Conservation (phyloP, 2,113 vertebrate genomes). For the Junco hyemalis region DNA sequence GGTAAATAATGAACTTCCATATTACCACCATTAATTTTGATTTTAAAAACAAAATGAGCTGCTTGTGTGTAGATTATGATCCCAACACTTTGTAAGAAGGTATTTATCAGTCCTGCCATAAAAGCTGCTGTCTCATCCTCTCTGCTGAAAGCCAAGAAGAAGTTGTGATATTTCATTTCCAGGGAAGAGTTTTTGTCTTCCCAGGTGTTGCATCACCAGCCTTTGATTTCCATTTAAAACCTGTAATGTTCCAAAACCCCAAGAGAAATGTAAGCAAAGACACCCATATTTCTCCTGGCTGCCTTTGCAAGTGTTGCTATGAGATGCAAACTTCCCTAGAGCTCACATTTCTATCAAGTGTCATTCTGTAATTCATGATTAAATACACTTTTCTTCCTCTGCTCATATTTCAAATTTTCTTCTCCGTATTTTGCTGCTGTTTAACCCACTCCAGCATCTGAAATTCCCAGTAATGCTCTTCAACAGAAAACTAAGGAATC, state of each 20-base stretch:
- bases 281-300: not conserved
- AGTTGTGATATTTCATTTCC: not conserved
- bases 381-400: not conserved
- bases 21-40: not conserved
- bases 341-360: not conserved
- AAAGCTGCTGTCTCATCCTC: not conserved
- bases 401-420: not conserved
- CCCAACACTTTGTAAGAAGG: not conserved
- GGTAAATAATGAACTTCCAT: constrained; percentile 8
- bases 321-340: not conserved
- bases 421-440: not conserved
- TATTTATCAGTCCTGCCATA: not conserved
- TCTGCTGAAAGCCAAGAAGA: not conserved
- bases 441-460: not conserved
- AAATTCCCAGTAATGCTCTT: not conserved
- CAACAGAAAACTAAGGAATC: not conserved
- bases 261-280: not conserved
- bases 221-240: not conserved
- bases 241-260: not conserved
- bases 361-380: not conserved
- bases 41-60: constrained; percentile 1
- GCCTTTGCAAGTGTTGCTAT: not conserved
- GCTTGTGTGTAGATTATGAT: not conserved
- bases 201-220: not conserved
- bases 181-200: not conserved